Evolutionary conservation across 2,113 vertebrate genomes (phyloP), one percentile per base, ranked within the genome.

Genomic region (Gavia stellata): DNA sequence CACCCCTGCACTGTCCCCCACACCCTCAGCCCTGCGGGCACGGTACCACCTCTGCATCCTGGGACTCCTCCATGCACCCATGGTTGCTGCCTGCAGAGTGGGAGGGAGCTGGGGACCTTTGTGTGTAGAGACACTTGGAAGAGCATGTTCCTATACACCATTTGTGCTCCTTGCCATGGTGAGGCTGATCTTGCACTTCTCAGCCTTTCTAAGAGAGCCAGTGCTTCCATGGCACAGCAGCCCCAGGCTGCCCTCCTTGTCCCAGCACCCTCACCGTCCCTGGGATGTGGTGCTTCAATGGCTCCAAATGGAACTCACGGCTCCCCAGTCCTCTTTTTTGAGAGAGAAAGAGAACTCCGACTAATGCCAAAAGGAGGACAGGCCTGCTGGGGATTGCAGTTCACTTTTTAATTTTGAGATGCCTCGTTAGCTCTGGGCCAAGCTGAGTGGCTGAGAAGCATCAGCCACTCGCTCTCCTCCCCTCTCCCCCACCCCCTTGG

Each of bases 321-420:
- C 38, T 94, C n/a, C 42, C 38, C 34, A 77, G 91, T 7, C 68
- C 79, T 86, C 28, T 44, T 83, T 94, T 55, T 49, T 21, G n/a
- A 63, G 77, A 71, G 52, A 77, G 91, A 90, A 68, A 81, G 91
- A 96, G 77, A 93, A 91, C 84, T 96, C 96, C 8, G 3, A 53
- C 95, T 95, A 92, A 95, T 97, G 93, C 96, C 94, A 97, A 95
- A 97, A 97, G 94, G 96, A 97, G 97, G 97, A 95, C 97, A 97
- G 89, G 92, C 91, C 97, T 96, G 91, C 75, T 97, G 97, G 95
- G 97, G 94, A 96, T 97, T 97, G 90, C 97, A 95, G 95, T 96
- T 97, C 96, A 96, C 95, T 97, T 96, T 97, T 97, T 96, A 95
- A 97, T 97, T 97, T 97, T 94, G 90, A 96, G 94, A 97, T 96